A percentile compares a stretch with the other conserved stretches of the same genome.
phyloP scores from a whole-genome alignment of 2,797 vertebrate species.

The Aratinga solstitialis region DNA sequence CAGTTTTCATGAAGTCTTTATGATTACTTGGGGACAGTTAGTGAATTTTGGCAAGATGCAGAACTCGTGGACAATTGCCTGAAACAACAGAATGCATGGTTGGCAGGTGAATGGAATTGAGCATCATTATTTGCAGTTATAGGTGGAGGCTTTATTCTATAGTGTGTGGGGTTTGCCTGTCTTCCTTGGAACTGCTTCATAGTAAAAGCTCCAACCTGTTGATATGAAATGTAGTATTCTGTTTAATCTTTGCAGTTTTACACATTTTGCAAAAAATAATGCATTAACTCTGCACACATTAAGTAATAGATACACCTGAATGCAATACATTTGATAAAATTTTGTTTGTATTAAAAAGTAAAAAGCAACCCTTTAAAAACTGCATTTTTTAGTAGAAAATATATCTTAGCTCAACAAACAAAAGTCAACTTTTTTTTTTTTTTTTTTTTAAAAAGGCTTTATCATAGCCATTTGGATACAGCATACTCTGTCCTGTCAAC shows the following conservation, averaged over 20 bases:
- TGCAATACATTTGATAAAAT: neutral
- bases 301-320: neutral
- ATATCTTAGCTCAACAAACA: neutral
- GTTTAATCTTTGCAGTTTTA: neutral
- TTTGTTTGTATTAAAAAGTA: neutral
- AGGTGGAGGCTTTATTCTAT: neutral
- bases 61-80: neutral
- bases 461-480: neutral
- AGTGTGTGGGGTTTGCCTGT: neutral
- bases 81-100: neutral
- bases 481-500: neutral
- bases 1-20: neutral
- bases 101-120: neutral
- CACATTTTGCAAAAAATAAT: neutral
- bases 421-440: neutral
- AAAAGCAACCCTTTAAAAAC: neutral
- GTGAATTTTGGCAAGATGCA: neutral
- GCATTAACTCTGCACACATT: neutral
- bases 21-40: neutral
- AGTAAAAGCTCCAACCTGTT: neutral
- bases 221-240: neutral
- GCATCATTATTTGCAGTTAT: neutral
- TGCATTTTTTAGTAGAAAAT: neutral
- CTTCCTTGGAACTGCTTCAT: neutral
- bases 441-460: neutral